A percentile compares a stretch with the other conserved stretches of the same genome.
phyloP scores from a whole-genome alignment of 2,113 vertebrate genomes.

The zebrafish (Danio rerio) region GRCz12tu NC_133180.1:53886001-53886500 shows the following conservation, averaged over 20 bases:
- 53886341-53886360: too few species aligned
- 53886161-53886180: neutral
- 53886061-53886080: neutral
- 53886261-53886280: neutral
- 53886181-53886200: neutral
- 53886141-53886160: neutral
- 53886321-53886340: too few species aligned
- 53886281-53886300: neutral
- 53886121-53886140: neutral
- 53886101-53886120: neutral
- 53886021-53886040: neutral
- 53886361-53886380: too few species aligned
- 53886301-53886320: too few species aligned
- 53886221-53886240: neutral
- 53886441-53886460: too few species aligned
- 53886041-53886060: neutral
- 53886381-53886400: too few species aligned
- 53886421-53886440: too few species aligned
- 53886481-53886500: too few species aligned
- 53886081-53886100: neutral
- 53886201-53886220: neutral
- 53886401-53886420: too few species aligned
- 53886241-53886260: neutral
- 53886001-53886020: neutral
- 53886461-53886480: too few species aligned